Conservation (phyloP, 2,888 invertebrate genomes). For the Caenorhabditis becei region DNA sequence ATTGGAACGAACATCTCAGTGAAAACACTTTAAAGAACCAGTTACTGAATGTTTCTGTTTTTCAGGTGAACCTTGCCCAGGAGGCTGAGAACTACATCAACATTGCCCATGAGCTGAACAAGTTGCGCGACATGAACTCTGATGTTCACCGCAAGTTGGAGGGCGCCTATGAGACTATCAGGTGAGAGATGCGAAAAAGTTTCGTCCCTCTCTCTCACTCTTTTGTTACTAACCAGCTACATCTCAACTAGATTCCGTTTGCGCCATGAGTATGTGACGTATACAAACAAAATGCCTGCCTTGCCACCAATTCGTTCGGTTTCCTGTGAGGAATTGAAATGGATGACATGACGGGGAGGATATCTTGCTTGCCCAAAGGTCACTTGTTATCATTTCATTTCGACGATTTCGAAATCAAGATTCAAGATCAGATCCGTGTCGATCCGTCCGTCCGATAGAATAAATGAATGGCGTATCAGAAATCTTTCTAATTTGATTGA, state of each 20-base stretch:
- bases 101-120: conserved; percentile 89
- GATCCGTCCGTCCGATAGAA: no score
- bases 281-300: conserved; percentile 48
- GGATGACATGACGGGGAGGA: no score
- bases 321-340: conserved; percentile 2
- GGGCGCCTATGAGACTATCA: conserved; percentile 91
- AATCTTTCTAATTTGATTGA: conserved; percentile 54
- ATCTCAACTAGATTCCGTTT: conserved; percentile 45
- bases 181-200: conserved; percentile 65
- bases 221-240: conserved; percentile 35
- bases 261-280: conserved; percentile 42
- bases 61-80: conserved; percentile 82
- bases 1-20: neutral
- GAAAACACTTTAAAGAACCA: conserved; percentile 26
- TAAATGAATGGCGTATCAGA: no score
- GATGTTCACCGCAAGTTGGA: conserved; percentile 93
- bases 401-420: conserved; percentile 23
- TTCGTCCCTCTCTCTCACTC: neutral
- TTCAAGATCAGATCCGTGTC: neutral
- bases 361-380: no score
- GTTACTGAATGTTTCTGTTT: neutral
- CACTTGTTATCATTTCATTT: conserved; percentile 24
- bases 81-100: conserved; percentile 84
- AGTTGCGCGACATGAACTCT: conserved; percentile 90
- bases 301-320: conserved; percentile 24